Evolutionary conservation across 2,888 invertebrate species (phyloP).

Genomic region (Vanessa cardui): DNA sequence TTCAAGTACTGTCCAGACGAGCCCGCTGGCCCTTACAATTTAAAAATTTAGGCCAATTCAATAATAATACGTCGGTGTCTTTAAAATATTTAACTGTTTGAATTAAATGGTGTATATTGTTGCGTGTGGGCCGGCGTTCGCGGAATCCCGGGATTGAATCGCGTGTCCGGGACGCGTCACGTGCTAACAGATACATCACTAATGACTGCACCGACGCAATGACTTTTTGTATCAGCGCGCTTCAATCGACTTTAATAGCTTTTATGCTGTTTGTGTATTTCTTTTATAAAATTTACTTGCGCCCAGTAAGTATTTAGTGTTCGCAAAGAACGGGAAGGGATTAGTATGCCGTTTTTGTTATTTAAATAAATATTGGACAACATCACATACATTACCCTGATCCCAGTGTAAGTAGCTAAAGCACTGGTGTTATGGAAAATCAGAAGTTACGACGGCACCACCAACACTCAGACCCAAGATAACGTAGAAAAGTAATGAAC

Average conservation of each 20-base stretch:
- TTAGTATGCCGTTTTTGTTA: too few species aligned
- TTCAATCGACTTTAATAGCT: slow-evolving; percentile 2
- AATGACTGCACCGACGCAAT: slow-evolving; percentile 11
- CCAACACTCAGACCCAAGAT: too few species aligned
- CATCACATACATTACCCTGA: too few species aligned
- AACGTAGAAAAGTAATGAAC: too few species aligned
- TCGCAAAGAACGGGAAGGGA: too few species aligned
- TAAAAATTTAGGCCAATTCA: too few species aligned
- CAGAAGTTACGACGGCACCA: too few species aligned
- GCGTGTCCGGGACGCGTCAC: slow-evolving; percentile 26
- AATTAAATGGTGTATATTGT: slow-evolving; percentile 7
- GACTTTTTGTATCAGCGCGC: background rate
- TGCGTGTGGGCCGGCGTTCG: slow-evolving; percentile 38
- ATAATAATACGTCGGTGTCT: slow-evolving; percentile 26
- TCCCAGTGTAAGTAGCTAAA: too few species aligned
- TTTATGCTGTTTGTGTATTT: background rate
- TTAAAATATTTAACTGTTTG: slow-evolving; percentile 13
- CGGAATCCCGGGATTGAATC: slow-evolving; percentile 37
- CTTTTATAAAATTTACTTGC: too few species aligned
- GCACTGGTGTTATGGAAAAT: too few species aligned
- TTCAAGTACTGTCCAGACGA: background rate
- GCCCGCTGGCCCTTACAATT: background rate
- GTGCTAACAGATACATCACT: slow-evolving; percentile 28
- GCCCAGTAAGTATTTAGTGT: too few species aligned
- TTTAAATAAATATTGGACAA: too few species aligned